Percentiles rank a stretch among this genome's conserved stretches.
phyloP scores from a whole-genome alignment of 2,888 invertebrate genomes.

The Hydraecia micacea region DNA sequence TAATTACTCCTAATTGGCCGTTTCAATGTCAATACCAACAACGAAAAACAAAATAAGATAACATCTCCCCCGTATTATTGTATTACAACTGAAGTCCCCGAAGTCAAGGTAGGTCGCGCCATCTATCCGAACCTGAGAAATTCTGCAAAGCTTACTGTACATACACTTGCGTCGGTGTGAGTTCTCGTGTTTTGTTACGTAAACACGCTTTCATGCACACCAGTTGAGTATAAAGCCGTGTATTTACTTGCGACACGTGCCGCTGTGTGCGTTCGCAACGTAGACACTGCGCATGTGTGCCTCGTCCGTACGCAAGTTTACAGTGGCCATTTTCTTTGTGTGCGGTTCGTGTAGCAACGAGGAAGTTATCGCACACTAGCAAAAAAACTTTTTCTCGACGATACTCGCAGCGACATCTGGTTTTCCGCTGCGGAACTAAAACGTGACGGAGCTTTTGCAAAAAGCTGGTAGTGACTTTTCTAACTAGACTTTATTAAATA shows the following conservation, averaged over 20 bases:
- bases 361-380: constrained; percentile 74
- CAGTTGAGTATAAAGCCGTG: constrained; percentile 49
- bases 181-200: constrained; percentile 64
- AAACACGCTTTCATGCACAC: constrained; percentile 70
- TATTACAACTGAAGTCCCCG: constrained; percentile 13
- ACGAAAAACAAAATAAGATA: constrained; percentile 45
- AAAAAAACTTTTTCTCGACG: constrained; percentile 76
- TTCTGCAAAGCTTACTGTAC: constrained; percentile 65
- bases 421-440: constrained; percentile 70
- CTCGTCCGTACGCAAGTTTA: constrained; percentile 69
- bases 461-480: constrained; percentile 73
- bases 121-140: constrained; percentile 74
- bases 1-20: constrained; percentile 49
- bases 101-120: constrained; percentile 71
- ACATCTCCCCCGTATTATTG: constrained; percentile 41
- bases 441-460: constrained; percentile 70
- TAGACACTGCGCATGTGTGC: constrained; percentile 69
- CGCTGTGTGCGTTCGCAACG: constrained; percentile 63
- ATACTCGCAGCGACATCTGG: constrained; percentile 85
- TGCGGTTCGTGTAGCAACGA: constrained; percentile 70
- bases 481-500: constrained; percentile 35
- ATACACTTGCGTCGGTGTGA: constrained; percentile 65
- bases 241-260: constrained; percentile 60
- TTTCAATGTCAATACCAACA: constrained; percentile 57
- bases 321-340: constrained; percentile 58